phyloP scores from a whole-genome alignment of 2,113 vertebrate species.

The Notothenia rossii region DNA sequence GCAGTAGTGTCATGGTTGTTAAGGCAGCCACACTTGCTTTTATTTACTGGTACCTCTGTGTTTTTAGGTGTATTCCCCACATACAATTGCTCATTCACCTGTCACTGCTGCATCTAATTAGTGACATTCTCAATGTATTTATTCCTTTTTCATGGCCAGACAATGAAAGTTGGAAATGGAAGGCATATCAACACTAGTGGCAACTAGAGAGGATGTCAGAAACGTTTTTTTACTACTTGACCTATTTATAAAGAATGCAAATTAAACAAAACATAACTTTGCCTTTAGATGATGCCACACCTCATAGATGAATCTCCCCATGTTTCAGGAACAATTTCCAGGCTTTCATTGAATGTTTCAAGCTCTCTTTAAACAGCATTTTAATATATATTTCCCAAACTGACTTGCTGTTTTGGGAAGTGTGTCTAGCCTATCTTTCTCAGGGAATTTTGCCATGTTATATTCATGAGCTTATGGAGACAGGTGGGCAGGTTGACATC shows the following conservation, averaged over 20 bases:
- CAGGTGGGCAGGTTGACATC: not conserved
- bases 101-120: conserved; percentile 56
- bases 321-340: not conserved
- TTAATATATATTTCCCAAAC: not conserved
- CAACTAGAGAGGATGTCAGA: not conserved
- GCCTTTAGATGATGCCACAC: not conserved
- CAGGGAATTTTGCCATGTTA: not conserved
- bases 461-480: not conserved
- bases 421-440: not conserved
- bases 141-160: conserved; percentile 40
- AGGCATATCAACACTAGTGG: conserved; percentile 25
- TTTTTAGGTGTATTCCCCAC: conserved; percentile 18
- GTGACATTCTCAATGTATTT: conserved; percentile 38
- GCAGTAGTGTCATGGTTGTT: conserved; percentile 30
- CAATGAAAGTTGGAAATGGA: conserved; percentile 30
- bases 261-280: not conserved
- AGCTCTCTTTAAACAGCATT: not conserved
- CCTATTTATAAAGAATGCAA: not conserved
- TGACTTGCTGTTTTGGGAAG: not conserved
- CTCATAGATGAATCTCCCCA: not conserved
- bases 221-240: conserved; percentile 15
- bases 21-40: conserved; percentile 21
- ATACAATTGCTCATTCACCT: conserved; percentile 46
- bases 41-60: conserved; percentile 31
- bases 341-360: not conserved